These are phyloP conservation scores for Euglossa dilemma DNA, from an alignment of 1,140 invertebrate genomes.

Conservation along the genomic window DNA sequence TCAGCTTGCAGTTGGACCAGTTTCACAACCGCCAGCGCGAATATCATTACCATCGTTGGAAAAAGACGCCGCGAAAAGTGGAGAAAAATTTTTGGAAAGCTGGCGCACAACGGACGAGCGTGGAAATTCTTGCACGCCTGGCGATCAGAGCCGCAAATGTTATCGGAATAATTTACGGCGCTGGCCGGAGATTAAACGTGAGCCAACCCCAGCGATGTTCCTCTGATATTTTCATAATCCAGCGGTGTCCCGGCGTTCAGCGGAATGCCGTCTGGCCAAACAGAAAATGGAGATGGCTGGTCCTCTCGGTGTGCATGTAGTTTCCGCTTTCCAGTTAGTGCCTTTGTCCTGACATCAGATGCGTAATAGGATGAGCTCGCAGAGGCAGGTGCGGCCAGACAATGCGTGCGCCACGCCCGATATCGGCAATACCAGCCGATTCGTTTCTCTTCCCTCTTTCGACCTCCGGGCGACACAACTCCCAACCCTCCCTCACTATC, in stretches of 20 bases:
- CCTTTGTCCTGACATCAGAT: constrained; percentile 56
- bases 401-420: constrained; percentile 53
- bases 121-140: neutral
- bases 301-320: constrained; percentile 32
- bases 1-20: no score
- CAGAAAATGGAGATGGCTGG: constrained; percentile 29
- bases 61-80: no score
- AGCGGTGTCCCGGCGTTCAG: neutral
- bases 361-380: constrained; percentile 54
- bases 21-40: no score
- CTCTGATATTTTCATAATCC: constrained; percentile 35
- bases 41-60: no score
- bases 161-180: neutral
- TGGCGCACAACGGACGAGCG: neutral
- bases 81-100: no score
- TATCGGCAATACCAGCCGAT: constrained; percentile 54
- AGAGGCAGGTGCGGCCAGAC: constrained; percentile 34
- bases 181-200: constrained; percentile 15
- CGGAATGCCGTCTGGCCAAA: constrained; percentile 20
- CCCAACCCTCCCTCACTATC: neutral
- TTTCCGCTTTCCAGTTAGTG: constrained; percentile 45
- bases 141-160: neutral
- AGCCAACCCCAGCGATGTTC: neutral
- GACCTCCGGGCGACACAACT: constrained; percentile 24
- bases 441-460: constrained; percentile 49